A percentile compares a stretch with the other conserved stretches of the same genome.
Conservation (phyloP, 2,113 vertebrate genomes). For the Notarius lentiginosus region DNA sequence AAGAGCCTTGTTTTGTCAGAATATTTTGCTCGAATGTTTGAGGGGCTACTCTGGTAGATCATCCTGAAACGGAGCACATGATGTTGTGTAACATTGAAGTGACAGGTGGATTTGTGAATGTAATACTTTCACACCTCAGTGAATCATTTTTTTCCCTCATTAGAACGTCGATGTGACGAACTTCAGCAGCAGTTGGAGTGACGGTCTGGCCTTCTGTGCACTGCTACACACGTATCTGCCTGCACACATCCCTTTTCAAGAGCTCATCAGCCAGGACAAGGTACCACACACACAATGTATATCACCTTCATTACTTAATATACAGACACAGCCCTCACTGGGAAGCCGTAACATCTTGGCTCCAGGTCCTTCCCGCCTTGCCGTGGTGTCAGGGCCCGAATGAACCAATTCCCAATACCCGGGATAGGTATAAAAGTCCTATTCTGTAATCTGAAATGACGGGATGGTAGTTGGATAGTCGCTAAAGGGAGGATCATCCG, state of each 20-base stretch:
- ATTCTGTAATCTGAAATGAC: too few relatives aligned
- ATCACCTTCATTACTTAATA: not conserved
- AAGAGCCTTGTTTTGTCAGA: not conserved
- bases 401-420: too few relatives aligned
- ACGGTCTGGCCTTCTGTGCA: conserved; percentile 88
- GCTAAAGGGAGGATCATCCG: too few relatives aligned
- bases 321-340: not conserved
- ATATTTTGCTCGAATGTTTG: not conserved
- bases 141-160: not conserved
- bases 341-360: too few relatives aligned
- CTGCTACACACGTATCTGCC: conserved; percentile 88
- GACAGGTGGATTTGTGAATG: not conserved
- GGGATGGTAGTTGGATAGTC: too few relatives aligned
- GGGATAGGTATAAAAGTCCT: too few relatives aligned
- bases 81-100: not conserved
- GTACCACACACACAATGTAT: conserved; percentile 57
- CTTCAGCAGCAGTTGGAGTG: conserved; percentile 95
- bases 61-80: not conserved
- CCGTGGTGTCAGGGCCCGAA: too few relatives aligned
- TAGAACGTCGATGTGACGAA: conserved; percentile 94
- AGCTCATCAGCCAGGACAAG: conserved; percentile 89
- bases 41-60: not conserved
- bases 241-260: conserved; percentile 90
- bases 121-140: not conserved
- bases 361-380: too few relatives aligned